Conservation (phyloP, 92 coral and sea anemone species). For the Epizoanthus scotinus region DNA sequence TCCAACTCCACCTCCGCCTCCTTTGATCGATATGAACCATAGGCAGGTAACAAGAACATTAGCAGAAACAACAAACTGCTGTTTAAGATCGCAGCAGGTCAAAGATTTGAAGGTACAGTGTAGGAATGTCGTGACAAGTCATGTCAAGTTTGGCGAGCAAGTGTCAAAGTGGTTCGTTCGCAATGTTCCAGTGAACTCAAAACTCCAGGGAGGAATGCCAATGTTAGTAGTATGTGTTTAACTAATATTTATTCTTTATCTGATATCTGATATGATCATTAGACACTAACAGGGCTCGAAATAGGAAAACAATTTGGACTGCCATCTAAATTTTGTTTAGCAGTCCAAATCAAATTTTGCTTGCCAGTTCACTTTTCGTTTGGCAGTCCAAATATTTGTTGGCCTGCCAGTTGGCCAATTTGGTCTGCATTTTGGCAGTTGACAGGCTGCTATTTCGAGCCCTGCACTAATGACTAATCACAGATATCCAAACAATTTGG, state of each 20-base stretch:
- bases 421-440: no score
- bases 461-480: no score
- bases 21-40: conserved; percentile 33
- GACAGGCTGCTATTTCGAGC: no score
- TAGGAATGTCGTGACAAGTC: conserved; percentile 28
- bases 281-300: no score
- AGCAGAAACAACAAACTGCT: conserved; percentile 45
- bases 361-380: no score
- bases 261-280: not conserved
- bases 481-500: no score
- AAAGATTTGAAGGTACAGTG: conserved; percentile 59
- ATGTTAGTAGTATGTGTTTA: conserved; percentile 38
- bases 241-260: not conserved
- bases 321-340: no score
- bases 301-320: no score
- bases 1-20: conserved; percentile 54
- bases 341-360: no score
- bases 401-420: no score
- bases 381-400: no score
- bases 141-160: not conserved
- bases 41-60: not conserved
- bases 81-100: conserved; percentile 38
- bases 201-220: conserved; percentile 73
- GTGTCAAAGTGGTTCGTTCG: conserved; percentile 66
- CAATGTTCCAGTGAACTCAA: conserved; percentile 61